Evolutionary conservation across 2,888 invertebrate genomes (phyloP).

Genomic region (Eupithecia centaureata): DNA sequence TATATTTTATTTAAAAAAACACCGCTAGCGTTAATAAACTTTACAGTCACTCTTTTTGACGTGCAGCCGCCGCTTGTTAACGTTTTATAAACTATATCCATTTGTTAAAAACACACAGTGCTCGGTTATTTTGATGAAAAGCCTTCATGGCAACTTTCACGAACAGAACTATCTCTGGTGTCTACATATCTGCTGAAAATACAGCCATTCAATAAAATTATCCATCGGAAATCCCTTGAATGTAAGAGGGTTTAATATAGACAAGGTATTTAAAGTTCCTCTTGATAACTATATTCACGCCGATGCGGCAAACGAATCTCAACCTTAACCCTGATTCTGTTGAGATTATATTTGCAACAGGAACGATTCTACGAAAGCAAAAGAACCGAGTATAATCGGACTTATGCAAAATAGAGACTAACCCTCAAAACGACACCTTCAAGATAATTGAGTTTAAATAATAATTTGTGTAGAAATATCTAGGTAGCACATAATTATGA

Average conservation of each 20-base stretch:
- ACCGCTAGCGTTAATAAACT: neutral
- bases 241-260: neutral
- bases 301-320: neutral
- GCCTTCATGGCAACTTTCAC: slow-evolving; percentile 1
- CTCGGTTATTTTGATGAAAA: slow-evolving; percentile 14
- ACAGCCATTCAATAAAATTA: neutral
- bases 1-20: neutral
- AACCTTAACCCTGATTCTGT: neutral
- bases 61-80: neutral
- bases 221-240: neutral
- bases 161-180: slow-evolving; percentile 1
- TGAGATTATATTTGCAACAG: neutral
- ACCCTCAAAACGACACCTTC: too few relatives aligned
- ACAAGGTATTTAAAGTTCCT: neutral
- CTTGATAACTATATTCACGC: neutral
- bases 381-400: neutral
- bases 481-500: too few relatives aligned
- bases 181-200: neutral
- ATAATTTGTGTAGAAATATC: too few relatives aligned
- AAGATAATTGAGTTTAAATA: too few relatives aligned
- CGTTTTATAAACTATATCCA: neutral
- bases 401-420: too few relatives aligned
- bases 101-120: neutral
- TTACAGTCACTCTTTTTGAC: neutral
- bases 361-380: neutral